A percentile compares a stretch with the other conserved stretches of the same genome.
These are phyloP conservation scores for Ecdyonurus torrentis DNA, from an alignment of 2,888 invertebrate genomes.

Conservation along the genomic window DNA sequence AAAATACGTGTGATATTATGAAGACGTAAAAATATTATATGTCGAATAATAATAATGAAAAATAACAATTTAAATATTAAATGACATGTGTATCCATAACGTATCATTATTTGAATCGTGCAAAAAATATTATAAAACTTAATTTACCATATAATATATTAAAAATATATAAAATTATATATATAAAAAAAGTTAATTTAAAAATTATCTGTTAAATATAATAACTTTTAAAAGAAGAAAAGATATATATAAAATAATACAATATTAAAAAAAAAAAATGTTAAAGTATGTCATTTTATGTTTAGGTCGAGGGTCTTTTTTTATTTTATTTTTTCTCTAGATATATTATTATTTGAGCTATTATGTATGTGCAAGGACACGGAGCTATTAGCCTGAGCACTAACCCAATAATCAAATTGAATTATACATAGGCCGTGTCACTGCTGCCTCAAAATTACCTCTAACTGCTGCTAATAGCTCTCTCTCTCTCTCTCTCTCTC, in stretches of 20 bases:
- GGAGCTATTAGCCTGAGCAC: neutral
- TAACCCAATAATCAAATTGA: neutral
- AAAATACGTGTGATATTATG: neutral
- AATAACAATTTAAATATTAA: neutral
- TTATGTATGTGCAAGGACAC: neutral
- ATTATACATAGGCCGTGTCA: neutral
- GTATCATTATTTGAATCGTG: neutral
- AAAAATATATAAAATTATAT: neutral
- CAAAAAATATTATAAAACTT: neutral
- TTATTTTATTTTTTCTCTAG: neutral
- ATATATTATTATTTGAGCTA: too few relatives aligned
- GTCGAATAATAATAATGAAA: neutral
- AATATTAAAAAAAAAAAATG: neutral
- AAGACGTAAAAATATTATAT: neutral
- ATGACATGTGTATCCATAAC: neutral
- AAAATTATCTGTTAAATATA: neutral
- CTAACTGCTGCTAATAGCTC: neutral
- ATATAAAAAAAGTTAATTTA: neutral
- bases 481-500: too few relatives aligned
- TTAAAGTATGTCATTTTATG: neutral
- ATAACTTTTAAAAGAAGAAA: too few relatives aligned
- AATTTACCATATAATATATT: neutral
- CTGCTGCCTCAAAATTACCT: neutral
- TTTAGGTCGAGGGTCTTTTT: neutral
- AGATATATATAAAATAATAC: neutral